These are phyloP conservation scores for Cerceris rybyensis DNA, from an alignment of 2,888 invertebrate genomes.

Conservation along the genomic window DNA sequence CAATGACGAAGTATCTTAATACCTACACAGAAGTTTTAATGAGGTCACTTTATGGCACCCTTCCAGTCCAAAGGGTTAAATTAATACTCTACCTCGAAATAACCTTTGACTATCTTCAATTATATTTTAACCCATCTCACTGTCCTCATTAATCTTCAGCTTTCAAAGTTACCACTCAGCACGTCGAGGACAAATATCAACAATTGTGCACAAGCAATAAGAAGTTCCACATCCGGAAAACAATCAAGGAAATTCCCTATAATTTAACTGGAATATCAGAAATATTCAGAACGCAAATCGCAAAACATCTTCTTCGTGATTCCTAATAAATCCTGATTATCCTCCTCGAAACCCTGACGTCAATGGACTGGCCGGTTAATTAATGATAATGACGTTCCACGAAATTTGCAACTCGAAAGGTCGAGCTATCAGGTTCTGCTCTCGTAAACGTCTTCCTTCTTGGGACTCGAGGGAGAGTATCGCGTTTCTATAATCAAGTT, in stretches of 20 bases:
- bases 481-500: constrained; percentile 51
- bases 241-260: not conserved
- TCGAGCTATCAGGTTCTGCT: constrained; percentile 41
- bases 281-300: not conserved
- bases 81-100: too few relatives aligned
- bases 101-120: too few relatives aligned
- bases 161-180: too few relatives aligned
- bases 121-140: too few relatives aligned
- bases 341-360: constrained; percentile 18
- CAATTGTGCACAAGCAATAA: too few relatives aligned
- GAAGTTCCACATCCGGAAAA: not conserved
- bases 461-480: constrained; percentile 24
- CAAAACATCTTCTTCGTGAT: too few relatives aligned
- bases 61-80: too few relatives aligned
- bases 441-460: constrained; percentile 30
- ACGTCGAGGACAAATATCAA: too few relatives aligned
- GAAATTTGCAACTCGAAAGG: constrained; percentile 18
- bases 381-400: constrained; percentile 9
- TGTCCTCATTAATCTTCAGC: too few relatives aligned
- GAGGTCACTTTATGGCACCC: too few relatives aligned
- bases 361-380: not conserved
- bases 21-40: too few relatives aligned
- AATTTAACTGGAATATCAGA: not conserved
- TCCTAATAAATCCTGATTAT: constrained; percentile 14
- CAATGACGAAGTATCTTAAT: too few relatives aligned